Evolutionary conservation across 1,140 invertebrate species (phyloP).

Genomic region (Drosophila micromelanica): DNA sequence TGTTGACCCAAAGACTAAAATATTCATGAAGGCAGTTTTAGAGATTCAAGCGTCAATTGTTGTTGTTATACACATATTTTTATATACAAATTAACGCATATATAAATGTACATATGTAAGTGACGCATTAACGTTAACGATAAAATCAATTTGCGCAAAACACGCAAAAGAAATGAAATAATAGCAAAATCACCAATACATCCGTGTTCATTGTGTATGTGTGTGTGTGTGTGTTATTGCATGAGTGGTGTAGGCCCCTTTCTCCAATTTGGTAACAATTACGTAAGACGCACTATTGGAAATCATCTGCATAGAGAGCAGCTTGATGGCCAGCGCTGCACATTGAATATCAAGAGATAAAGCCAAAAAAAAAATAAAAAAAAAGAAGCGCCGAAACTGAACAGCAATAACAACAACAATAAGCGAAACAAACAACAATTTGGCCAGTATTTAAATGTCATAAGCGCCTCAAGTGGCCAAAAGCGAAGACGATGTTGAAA

Average conservation of each 20-base stretch:
- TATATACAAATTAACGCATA: too few relatives aligned
- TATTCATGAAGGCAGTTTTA: too few relatives aligned
- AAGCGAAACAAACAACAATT: constrained; percentile 21
- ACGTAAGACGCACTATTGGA: constrained; percentile 21
- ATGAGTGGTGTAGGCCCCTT: constrained; percentile 2
- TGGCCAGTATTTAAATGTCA: constrained; percentile 24
- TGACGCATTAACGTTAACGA: too few relatives aligned
- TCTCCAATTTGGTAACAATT: constrained; percentile 26
- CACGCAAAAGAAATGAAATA: too few relatives aligned
- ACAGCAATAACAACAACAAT: constrained; percentile 14
- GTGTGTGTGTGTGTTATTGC: not conserved
- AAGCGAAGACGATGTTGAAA: not conserved
- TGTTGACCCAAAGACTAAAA: too few relatives aligned
- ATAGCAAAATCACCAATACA: not conserved
- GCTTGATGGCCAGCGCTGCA: constrained; percentile 53
- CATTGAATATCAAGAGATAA: constrained; percentile 46
- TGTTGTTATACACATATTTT: too few relatives aligned
- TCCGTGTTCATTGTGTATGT: not conserved
- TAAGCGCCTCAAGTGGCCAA: constrained; percentile 22
- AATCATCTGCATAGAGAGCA: constrained; percentile 40
- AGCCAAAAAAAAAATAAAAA: not conserved
- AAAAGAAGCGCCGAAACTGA: not conserved
- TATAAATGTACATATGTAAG: not conserved
- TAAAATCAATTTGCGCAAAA: too few relatives aligned
- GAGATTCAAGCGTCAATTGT: too few relatives aligned